Percentiles rank a stretch among this genome's conserved stretches.
Conservation (phyloP, 1,140 invertebrate genomes). For the Drosophila nasuta region DNA sequence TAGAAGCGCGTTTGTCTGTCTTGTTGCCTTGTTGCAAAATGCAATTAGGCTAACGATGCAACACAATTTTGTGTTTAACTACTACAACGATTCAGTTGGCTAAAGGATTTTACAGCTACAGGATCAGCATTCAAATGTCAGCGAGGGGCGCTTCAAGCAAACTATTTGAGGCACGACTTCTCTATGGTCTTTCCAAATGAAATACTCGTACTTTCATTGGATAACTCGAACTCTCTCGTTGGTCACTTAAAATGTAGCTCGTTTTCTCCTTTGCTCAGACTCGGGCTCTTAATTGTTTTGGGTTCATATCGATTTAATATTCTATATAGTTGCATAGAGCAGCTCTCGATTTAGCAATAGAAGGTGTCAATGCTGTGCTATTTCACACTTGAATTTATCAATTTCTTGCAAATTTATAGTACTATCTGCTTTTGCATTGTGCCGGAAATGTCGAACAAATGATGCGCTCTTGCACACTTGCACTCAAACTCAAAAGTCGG, state of each 20-base stretch:
- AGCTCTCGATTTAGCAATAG: neutral
- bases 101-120: constrained; percentile 13
- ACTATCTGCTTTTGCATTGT: constrained; percentile 10
- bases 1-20: no score
- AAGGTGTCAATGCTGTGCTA: constrained; percentile 3
- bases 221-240: neutral
- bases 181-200: no score
- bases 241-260: no score
- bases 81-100: constrained; percentile 47
- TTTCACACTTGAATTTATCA: constrained; percentile 31
- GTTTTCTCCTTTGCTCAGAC: no score
- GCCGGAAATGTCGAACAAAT: constrained; percentile 66
- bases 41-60: constrained; percentile 82
- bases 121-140: constrained; percentile 1
- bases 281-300: no score
- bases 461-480: constrained; percentile 38
- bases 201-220: no score
- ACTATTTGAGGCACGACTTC: no score
- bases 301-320: no score
- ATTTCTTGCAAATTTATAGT: constrained; percentile 21
- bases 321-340: neutral
- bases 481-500: neutral
- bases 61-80: constrained; percentile 81
- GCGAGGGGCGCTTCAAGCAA: constrained; percentile 9
- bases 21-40: constrained; percentile 50